A percentile compares a stretch with the other conserved stretches of the same genome.
Evolutionary conservation across 2,888 invertebrate species (phyloP).

Genomic region (Plagodis pulveraria): DNA sequence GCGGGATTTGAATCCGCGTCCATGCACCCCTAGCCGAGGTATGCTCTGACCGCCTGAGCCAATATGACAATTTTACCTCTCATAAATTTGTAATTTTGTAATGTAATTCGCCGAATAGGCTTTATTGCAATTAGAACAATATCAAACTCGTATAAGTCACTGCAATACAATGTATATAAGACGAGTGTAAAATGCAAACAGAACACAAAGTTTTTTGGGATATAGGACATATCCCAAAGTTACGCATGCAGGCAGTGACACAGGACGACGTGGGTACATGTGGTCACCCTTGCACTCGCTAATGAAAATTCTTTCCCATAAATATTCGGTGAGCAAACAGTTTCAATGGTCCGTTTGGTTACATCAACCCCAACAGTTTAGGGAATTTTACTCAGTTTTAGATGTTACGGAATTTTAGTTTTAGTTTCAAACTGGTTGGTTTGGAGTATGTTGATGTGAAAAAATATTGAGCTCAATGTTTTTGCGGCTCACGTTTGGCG

Average conservation of each 20-base stretch:
- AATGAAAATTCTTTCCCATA: slow-evolving; percentile 67
- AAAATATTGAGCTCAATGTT: neutral
- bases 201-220: slow-evolving; percentile 6
- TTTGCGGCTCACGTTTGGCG: neutral
- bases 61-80: too few relatives aligned
- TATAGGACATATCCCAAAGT: slow-evolving; percentile 10
- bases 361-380: slow-evolving; percentile 18
- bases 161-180: too few relatives aligned
- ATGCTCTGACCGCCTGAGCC: too few relatives aligned
- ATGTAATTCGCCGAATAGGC: too few relatives aligned
- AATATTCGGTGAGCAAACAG: slow-evolving; percentile 39
- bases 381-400: slow-evolving; percentile 20
- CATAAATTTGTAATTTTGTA: too few relatives aligned
- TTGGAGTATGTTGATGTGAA: slow-evolving; percentile 6
- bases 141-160: too few relatives aligned
- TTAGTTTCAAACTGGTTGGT: slow-evolving; percentile 12
- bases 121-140: too few relatives aligned
- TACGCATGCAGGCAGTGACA: slow-evolving; percentile 43
- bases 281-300: slow-evolving; percentile 55
- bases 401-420: slow-evolving; percentile 30
- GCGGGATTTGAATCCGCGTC: too few relatives aligned
- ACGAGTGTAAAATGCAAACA: neutral
- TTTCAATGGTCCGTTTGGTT: slow-evolving; percentile 11
- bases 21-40: too few relatives aligned
- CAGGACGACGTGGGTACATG: slow-evolving; percentile 51